Evolutionary conservation across 2,113 vertebrate genomes (phyloP), one percentile per base, ranked within the genome.

Genomic region (Ranitomeya variabilis): DNA sequence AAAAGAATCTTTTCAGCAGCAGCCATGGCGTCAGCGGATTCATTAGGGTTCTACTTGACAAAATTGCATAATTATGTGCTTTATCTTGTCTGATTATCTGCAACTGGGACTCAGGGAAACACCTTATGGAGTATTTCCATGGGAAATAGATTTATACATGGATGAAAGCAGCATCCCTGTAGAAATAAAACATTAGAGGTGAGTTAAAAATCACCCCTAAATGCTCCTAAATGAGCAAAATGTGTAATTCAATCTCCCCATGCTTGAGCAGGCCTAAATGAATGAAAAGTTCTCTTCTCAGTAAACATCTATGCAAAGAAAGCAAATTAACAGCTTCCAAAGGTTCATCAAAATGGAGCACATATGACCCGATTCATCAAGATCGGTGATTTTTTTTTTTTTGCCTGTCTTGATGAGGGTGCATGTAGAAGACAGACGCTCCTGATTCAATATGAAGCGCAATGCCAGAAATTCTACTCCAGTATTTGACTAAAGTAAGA

Each of bases 21-120:
- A 37, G 18, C 59, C 80, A 62, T 62, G n/a, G 77, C 77, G 52
- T 57, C 77, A 55, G 77, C 77, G 11, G 51, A 79, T 57, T 79
- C 77, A 79, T 79, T 57, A 23, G 10, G 57, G 51, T 23, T 21
- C 9, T 37, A 64, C 55, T 82, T 83, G 59, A 66, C 59, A 64
- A 21, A 66, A 83, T n/a, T 83, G 80, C 19, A 45, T 66, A 82
- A 66, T 82, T 82, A 82, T 82, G 59, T 45, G 31, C 18, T 45
- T 82, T 81, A 64, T 64, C 31, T 66, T 51, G 6, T 83, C 26
- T 83, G 80, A 83, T 66, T 45, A 83, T 57, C 52, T 18, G 23
- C 13, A 52, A 8, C 51, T n/a, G 52, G 18, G 14, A 79, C 77
- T 23, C 37, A 18, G 16, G 74, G 74, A 77, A 21, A 77, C 18